phyloP scores from a whole-genome alignment of 1,140 invertebrate species.

The Heliothis virescens region DNA sequence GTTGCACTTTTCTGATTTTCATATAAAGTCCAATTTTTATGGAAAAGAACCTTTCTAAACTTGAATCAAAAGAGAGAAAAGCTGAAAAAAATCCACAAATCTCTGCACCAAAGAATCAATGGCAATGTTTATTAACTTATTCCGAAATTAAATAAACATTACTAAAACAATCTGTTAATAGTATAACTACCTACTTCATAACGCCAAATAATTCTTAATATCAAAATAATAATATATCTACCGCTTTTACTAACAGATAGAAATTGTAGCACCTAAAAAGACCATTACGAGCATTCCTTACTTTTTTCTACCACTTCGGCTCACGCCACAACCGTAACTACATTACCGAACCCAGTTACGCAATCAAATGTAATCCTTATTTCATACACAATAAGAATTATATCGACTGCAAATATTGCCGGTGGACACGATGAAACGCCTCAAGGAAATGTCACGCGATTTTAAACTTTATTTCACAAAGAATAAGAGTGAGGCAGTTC shows the following conservation, averaged over 20 bases:
- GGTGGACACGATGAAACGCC: constrained; percentile 8
- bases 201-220: too few relatives aligned
- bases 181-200: too few relatives aligned
- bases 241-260: constrained; percentile 13
- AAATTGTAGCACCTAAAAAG: constrained; percentile 20
- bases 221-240: neutral
- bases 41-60: too few relatives aligned
- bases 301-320: constrained; percentile 11
- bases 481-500: neutral
- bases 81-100: too few relatives aligned
- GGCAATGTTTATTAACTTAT: too few relatives aligned
- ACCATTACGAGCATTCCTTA: constrained; percentile 20
- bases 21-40: too few relatives aligned
- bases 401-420: neutral
- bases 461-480: neutral
- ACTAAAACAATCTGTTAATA: too few relatives aligned
- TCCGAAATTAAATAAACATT: too few relatives aligned
- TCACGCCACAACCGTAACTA: constrained; percentile 1
- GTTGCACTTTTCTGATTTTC: too few relatives aligned
- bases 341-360: constrained; percentile 1
- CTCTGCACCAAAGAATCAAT: too few relatives aligned
- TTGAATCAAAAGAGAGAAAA: too few relatives aligned
- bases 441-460: constrained; percentile 1
- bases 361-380: constrained; percentile 48
- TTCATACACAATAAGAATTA: constrained; percentile 36